phyloP scores from a whole-genome alignment of 2,888 invertebrate genomes.

The Serripes groenlandicus region DNA sequence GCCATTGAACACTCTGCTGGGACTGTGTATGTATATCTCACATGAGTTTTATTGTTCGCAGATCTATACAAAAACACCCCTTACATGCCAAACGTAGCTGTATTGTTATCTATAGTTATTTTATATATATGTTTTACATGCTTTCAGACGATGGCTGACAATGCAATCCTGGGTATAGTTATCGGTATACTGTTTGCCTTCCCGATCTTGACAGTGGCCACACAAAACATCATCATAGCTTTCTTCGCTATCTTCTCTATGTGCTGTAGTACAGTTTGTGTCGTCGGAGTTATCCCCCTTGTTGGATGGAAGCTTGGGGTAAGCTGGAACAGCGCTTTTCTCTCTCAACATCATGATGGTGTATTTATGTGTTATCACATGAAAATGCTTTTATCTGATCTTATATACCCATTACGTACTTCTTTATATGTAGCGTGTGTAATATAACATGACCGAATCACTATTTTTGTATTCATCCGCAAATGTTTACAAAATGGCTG shows the following conservation, averaged over 20 bases:
- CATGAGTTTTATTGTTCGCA: too few species aligned
- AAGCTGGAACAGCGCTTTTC: conserved; percentile 64
- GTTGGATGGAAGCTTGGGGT: conserved; percentile 84
- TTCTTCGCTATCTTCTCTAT: conserved; percentile 81
- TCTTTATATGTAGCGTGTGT: too few species aligned
- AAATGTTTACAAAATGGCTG: too few species aligned
- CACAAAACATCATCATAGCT: conserved; percentile 81
- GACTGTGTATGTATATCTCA: too few species aligned
- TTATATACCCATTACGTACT: too few species aligned
- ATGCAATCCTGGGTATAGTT: conserved; percentile 79
- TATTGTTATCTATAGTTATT: background rate
- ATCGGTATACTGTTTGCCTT: conserved; percentile 79
- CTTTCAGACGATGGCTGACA: conserved; percentile 77
- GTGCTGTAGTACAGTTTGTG: conserved; percentile 78
- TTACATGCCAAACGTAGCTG: background rate
- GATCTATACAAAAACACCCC: background rate
- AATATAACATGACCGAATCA: too few species aligned
- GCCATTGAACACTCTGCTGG: too few species aligned
- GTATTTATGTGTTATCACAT: too few species aligned
- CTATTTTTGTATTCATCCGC: too few species aligned
- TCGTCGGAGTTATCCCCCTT: conserved; percentile 82
- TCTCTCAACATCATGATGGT: too few species aligned
- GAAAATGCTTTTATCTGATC: too few species aligned
- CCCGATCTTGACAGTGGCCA: conserved; percentile 82
- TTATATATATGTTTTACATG: background rate